phyloP scores from a whole-genome alignment of 2,888 invertebrate species.

The Drosophila nr. fundita region DNA sequence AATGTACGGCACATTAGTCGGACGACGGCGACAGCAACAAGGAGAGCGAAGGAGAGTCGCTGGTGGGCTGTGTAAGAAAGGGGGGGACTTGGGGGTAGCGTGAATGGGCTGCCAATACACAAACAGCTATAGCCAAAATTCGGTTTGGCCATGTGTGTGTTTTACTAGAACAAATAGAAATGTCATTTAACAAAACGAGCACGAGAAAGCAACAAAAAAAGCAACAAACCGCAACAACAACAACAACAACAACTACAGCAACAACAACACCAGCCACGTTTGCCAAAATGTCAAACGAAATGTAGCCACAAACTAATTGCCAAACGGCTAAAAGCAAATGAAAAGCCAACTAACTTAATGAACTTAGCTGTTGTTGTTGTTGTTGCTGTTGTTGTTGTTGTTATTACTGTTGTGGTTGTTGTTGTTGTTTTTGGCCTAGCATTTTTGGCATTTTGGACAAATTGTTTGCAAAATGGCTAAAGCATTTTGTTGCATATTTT shows the following conservation, averaged over 20 bases:
- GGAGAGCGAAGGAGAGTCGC: background rate
- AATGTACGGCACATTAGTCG: constrained; percentile 80
- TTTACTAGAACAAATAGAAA: constrained; percentile 75
- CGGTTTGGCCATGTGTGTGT: constrained; percentile 57
- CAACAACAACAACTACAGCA: constrained; percentile 6
- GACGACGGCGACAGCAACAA: constrained; percentile 47
- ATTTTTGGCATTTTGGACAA: constrained; percentile 48
- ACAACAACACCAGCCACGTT: background rate
- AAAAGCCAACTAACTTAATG: constrained; percentile 62
- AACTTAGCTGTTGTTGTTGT: constrained; percentile 14
- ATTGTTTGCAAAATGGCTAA: constrained; percentile 24
- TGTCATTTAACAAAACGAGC: constrained; percentile 73
- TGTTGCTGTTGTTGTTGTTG: constrained; percentile 4
- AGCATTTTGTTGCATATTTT: constrained; percentile 47
- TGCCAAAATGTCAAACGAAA: constrained; percentile 70
- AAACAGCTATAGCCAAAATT: constrained; percentile 34
- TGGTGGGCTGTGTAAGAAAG: background rate
- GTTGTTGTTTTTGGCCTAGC: constrained; percentile 1
- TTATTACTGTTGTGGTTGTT: constrained; percentile 2
- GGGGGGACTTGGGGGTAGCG: background rate
- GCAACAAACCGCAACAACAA: background rate
- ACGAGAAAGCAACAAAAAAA: constrained; percentile 60
- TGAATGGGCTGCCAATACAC: constrained; percentile 41
- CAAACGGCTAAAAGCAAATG: constrained; percentile 46
- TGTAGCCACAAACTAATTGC: constrained; percentile 75